Percentiles rank a stretch among this genome's conserved stretches.
Evolutionary conservation across 1,140 invertebrate species (phyloP).

Genomic region (Brachionus asplanchnoidis): DNA sequence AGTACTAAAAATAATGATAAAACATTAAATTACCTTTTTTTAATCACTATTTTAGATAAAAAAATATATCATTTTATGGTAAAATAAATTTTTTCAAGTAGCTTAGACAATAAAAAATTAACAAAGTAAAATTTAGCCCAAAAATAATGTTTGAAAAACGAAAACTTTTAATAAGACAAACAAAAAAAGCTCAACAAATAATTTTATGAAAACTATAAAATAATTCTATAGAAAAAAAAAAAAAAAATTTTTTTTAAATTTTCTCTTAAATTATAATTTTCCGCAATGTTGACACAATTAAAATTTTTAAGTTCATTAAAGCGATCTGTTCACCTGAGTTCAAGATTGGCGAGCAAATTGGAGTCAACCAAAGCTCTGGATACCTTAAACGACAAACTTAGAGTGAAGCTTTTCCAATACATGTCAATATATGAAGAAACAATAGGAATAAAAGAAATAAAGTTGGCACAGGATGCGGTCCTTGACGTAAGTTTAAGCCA

Average conservation of each 20-base stretch:
- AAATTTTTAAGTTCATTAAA: neutral
- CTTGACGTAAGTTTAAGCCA: constrained; percentile 49
- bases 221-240: neutral
- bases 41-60: too few relatives aligned
- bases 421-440: constrained; percentile 58
- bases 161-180: neutral
- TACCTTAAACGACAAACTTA: neutral
- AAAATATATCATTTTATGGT: too few relatives aligned
- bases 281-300: neutral
- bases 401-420: constrained; percentile 15
- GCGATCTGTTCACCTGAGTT: neutral
- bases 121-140: neutral
- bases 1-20: too few relatives aligned
- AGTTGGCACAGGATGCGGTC: constrained; percentile 56
- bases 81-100: too few relatives aligned
- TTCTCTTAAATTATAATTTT: neutral
- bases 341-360: neutral
- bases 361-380: neutral
- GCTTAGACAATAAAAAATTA: too few relatives aligned
- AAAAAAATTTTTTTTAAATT: neutral
- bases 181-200: neutral
- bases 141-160: neutral
- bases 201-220: neutral
- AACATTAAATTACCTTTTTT: too few relatives aligned
- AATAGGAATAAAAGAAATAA: constrained; percentile 57